Base-by-base conservation (phyloP, 2,113 vertebrate genomes). In the Numenius arquata region DNA sequence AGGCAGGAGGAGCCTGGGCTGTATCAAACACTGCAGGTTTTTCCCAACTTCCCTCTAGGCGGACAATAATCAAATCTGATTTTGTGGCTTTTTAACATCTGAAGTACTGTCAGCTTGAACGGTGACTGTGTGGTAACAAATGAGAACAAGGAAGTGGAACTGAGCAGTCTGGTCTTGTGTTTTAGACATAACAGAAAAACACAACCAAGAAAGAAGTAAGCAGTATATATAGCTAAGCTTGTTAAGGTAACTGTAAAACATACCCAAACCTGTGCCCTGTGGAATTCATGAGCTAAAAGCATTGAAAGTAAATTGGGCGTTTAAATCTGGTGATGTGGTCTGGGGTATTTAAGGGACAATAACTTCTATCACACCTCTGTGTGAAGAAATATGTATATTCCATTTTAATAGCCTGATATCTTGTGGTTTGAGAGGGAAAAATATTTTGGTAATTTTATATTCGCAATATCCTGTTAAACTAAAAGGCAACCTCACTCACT, bases 61-160 rank as follows among this genome's bases (percentile, higher is more conserved):
- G 47, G 23, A 59, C 63, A 59, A 34, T 27, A 30, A 86, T 43
- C 6, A 91, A 52, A 67, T 66, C 65, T 84, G 29, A 5, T 13
- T 83, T 77, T 59, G 12, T 63, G 59, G 10, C 26, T 77, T 88
- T 90, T 65, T 50, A 48, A 45, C 29, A 6, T 43, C 47, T 93
- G 55, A 78, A 61, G 16, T 38, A 56, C n/a, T 74, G 38, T 62
- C 65, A 88, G 26, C 30, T 70, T 81, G 47, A 88, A 55, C 0
- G 0, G 61, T 12, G 21, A 61, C 30, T 53, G 32, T 34, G 27
- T 0, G 0, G 34, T 87, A 86, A 58, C 38, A 66, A 65, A 76
- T 9, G 13, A 92, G 26, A 81, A 63, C 40, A 83, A 53, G n/a
- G 34, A 93, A 83, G 55, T 40, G 63, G 83, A 88, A 90, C 20